Evolutionary conservation across 2,797 vertebrate species (phyloP).

Genomic region (Babyrousa celebensis): DNA sequence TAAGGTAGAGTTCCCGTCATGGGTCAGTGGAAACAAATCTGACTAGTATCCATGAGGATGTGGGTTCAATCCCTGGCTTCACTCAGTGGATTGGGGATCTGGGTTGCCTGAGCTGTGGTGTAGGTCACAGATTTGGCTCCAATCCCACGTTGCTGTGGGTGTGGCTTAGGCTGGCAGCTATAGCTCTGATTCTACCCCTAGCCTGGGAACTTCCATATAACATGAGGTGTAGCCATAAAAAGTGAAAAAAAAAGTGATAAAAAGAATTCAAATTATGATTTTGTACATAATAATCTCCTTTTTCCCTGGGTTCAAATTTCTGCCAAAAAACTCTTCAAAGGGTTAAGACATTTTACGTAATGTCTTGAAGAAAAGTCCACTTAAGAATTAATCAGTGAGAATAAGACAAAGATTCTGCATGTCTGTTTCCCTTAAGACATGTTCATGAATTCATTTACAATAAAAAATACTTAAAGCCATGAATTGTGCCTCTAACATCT

Average conservation of each 20-base stretch:
- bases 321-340: background rate
- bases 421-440: slow-evolving; percentile 19
- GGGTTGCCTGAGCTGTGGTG: no score
- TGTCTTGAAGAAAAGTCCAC: background rate
- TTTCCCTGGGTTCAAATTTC: background rate
- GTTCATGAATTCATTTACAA: slow-evolving; percentile 13
- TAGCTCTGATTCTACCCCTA: no score
- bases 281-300: background rate
- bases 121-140: no score
- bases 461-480: background rate
- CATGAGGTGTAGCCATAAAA: no score
- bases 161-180: no score
- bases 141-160: no score
- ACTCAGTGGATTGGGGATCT: no score
- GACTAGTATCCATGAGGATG: no score
- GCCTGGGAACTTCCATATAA: no score
- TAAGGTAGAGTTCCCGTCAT: no score
- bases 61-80: no score
- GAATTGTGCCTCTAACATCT: background rate
- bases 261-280: background rate
- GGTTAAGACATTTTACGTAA: background rate
- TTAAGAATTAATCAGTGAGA: slow-evolving; percentile 13
- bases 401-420: background rate
- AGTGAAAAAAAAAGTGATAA: background rate
- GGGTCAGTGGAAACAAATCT: no score